Conservation (phyloP, 1,140 invertebrate species). For the Cyclina sinensis region DNA sequence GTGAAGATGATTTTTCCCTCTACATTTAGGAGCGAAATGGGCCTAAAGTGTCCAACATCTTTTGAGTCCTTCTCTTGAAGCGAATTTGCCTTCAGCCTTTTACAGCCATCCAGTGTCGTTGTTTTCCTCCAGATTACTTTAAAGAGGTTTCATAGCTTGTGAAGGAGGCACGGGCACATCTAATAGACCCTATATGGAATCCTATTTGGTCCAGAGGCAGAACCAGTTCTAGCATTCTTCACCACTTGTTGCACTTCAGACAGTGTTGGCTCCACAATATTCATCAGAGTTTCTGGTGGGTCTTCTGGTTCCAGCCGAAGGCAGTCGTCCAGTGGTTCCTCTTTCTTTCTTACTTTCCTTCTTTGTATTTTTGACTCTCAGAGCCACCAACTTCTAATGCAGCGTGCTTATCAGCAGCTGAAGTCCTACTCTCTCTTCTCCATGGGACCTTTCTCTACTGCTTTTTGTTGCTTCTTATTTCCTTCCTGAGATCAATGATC, state of each 20-base stretch:
- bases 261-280: constrained; percentile 22
- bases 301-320: neutral
- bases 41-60: neutral
- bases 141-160: constrained; percentile 19
- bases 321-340: constrained; percentile 32
- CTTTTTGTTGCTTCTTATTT: too few species aligned
- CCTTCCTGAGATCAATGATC: too few species aligned
- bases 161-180: constrained; percentile 30
- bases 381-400: too few species aligned
- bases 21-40: neutral
- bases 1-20: constrained; percentile 40
- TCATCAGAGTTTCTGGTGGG: neutral
- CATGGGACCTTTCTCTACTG: too few species aligned
- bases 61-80: neutral
- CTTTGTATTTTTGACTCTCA: too few species aligned
- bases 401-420: too few species aligned
- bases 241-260: constrained; percentile 25
- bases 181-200: constrained; percentile 52
- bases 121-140: constrained; percentile 44
- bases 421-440: too few species aligned
- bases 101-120: too few species aligned
- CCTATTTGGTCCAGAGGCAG: constrained; percentile 37
- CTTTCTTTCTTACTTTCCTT: too few species aligned
- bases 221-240: constrained; percentile 40
- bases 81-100: constrained; percentile 12